Conservation (phyloP, 2,113 vertebrate genomes). For the Eretmodus cyanostictus region DNA sequence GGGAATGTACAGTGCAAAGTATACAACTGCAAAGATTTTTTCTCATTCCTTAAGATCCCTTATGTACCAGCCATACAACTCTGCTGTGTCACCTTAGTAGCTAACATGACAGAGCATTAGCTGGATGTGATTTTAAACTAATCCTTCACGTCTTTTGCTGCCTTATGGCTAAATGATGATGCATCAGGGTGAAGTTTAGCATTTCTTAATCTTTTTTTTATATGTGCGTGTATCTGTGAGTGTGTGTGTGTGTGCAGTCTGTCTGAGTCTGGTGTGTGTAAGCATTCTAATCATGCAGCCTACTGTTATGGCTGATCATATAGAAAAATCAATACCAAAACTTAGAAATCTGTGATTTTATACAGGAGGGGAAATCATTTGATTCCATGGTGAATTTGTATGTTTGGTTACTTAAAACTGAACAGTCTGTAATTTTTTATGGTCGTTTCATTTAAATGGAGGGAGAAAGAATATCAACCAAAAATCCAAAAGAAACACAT, state of each 20-base stretch:
- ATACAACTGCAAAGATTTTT: neutral
- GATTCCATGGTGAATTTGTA: neutral
- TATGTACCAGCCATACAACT: neutral
- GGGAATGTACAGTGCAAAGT: neutral
- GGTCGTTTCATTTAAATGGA: neutral
- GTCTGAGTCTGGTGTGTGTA: neutral
- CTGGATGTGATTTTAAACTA: slow-evolving; percentile 20
- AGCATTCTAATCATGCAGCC: neutral
- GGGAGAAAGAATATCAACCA: neutral
- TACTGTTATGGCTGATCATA: neutral
- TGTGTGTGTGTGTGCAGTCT: neutral
- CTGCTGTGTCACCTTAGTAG: neutral
- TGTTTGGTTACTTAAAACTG: neutral
- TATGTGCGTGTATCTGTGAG: neutral
- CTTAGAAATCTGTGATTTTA: neutral
- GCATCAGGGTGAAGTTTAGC: slow-evolving; percentile 31
- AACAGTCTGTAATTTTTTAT: neutral
- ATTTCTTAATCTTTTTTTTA: slow-evolving; percentile 4
- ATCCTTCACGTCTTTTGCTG: slow-evolving; percentile 8
- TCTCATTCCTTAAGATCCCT: neutral
- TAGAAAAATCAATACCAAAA: neutral
- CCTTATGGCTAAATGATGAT: slow-evolving; percentile 28
- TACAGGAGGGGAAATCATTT: neutral
- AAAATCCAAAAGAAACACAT: neutral
- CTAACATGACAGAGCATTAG: slow-evolving; percentile 8